Conservation (phyloP, 2,113 vertebrate species). For the Oenanthe melanoleuca region DNA sequence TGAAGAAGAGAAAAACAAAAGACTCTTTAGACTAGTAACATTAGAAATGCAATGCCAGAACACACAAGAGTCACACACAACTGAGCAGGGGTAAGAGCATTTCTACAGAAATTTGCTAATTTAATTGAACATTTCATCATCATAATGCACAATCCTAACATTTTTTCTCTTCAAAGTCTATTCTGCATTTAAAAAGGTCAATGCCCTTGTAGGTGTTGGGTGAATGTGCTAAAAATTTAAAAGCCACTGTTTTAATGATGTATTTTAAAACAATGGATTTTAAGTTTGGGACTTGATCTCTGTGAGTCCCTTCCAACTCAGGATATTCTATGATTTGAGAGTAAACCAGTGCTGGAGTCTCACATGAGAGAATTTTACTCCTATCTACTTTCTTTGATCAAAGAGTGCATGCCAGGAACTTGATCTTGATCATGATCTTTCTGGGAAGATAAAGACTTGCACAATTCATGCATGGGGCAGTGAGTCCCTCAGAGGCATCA, state of each 20-base stretch:
- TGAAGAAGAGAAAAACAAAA: not conserved
- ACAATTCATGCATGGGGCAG: not conserved
- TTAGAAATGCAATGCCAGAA: not conserved
- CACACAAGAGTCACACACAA: not conserved
- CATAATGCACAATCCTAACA: not conserved
- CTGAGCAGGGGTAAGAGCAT: not conserved
- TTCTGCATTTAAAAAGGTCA: slow-evolving; percentile 16
- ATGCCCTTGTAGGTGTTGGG: not conserved
- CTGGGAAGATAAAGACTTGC: not conserved
- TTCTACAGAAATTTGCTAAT: not conserved
- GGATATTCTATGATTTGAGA: not conserved
- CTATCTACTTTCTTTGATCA: not conserved
- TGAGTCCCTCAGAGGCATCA: not conserved
- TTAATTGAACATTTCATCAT: not conserved
- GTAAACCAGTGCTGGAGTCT: not conserved
- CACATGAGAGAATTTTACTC: not conserved
- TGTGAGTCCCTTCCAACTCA: not conserved
- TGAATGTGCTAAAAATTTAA: not conserved
- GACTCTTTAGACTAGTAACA: not conserved
- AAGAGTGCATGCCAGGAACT: not conserved
- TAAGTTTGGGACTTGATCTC: not conserved
- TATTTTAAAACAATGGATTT: not conserved
- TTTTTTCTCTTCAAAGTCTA: slow-evolving; percentile 1
- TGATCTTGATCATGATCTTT: not conserved
- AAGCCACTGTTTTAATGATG: not conserved